Evolutionary conservation across 2,888 invertebrate species (phyloP), one percentile per base, ranked within the genome.

Genomic region (Drosophila quasianomalipes): DNA sequence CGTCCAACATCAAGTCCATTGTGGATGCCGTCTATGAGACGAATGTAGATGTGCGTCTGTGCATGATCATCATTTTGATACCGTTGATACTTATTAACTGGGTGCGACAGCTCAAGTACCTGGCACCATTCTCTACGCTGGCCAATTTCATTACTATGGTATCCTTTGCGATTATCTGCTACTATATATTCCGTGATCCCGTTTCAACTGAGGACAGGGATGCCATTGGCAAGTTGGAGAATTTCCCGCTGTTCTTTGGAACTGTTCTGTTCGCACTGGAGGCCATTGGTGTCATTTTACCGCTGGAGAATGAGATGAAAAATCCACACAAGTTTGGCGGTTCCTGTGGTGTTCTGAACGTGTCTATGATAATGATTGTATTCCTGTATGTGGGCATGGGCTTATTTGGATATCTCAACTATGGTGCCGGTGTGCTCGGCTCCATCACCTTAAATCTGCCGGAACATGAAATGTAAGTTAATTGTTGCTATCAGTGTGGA

Each of bases 241-340:
- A 96, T 64, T 96, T 98, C 89, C 99, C 99, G 0, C 94, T 99
- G 2, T 99, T 97, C 94, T 98, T 99, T 92, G 99, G 99, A 49
- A 99, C 98, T 0, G 99, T 98, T 0, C 95, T 99, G 58, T 99
- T 98, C 93, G 98, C 99, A 0, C 95, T 99, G 86, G 99, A 99
- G 94, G 98, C 99, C 63, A 98, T 99, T 82, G 97, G 97, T 61
- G 97, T 97, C 93, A 97, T 97, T n/a, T 61, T 89, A 57, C 88
- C 99, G 0, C 92, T 99, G 82, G 98, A 99, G 93, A 99, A 98
- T 92, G 97, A 98, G 92, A 99, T 99, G 98, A 97, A 97, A 92
- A 96, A 96, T 0, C 98, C 98, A 0, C 95, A 95, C 83, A 94
- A 95, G 53, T 98, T 99, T 93, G 96, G 96, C 2, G 96, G 96